These are phyloP conservation scores for Lasius platythorax DNA, from an alignment of 2,888 invertebrate genomes.

Conservation along the genomic window DNA sequence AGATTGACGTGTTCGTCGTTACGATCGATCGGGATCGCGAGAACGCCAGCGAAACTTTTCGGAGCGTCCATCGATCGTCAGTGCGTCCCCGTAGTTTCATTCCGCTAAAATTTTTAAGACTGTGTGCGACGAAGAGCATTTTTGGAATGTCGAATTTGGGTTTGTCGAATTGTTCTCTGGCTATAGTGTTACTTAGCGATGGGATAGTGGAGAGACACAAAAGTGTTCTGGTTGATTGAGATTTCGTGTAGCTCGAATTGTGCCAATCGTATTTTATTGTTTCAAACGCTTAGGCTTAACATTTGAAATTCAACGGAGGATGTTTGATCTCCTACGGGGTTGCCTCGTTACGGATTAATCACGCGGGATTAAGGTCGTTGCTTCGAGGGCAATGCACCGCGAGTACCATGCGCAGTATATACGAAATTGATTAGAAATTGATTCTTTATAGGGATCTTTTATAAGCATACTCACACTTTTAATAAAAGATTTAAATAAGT, in stretches of 20 bases:
- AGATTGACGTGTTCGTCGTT: background rate
- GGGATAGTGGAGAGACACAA: slow-evolving; percentile 9
- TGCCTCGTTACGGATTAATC: slow-evolving; percentile 43
- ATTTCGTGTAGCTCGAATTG: slow-evolving; percentile 26
- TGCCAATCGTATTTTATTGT: slow-evolving; percentile 2
- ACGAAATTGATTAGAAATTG: slow-evolving; percentile 20
- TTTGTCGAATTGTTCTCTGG: slow-evolving; percentile 25
- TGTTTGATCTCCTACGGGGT: slow-evolving; percentile 30
- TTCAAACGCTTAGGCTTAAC: background rate
- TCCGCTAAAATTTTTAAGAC: background rate
- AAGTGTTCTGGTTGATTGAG: slow-evolving; percentile 15
- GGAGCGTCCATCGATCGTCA: slow-evolving; percentile 21
- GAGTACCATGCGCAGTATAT: slow-evolving; percentile 10
- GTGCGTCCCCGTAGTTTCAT: background rate
- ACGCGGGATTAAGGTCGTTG: slow-evolving; percentile 50
- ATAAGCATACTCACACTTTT: background rate
- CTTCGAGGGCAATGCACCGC: slow-evolving; percentile 42
- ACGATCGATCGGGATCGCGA: slow-evolving; percentile 29
- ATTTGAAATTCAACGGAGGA: slow-evolving; percentile 13
- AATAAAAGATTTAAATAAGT: background rate
- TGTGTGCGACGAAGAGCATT: slow-evolving; percentile 14
- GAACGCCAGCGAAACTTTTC: slow-evolving; percentile 22
- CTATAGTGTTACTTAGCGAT: slow-evolving; percentile 10
- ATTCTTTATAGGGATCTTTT: background rate
- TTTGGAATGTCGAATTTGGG: background rate